phyloP scores from a whole-genome alignment of 2,888 invertebrate species.

The Ichneumoninae sp. region DNA sequence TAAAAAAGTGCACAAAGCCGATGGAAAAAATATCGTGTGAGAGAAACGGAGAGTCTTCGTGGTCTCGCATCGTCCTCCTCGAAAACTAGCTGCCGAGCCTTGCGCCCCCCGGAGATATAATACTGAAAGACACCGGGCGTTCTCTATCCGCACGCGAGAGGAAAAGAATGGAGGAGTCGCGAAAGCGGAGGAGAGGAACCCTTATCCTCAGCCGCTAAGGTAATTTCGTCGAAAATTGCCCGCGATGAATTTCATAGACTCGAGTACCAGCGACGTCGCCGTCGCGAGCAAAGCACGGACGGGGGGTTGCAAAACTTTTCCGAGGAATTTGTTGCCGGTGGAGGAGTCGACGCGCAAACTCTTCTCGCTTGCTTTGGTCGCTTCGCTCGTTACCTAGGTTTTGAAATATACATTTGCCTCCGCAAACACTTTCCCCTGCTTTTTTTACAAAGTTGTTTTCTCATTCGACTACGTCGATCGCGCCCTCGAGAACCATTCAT shows the following conservation, averaged over 20 bases:
- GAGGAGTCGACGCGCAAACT: constrained; percentile 13
- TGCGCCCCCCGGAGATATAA: neutral
- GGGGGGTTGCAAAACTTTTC: constrained; percentile 9
- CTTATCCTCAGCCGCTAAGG: constrained; percentile 46
- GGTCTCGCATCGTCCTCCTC: constrained; percentile 6
- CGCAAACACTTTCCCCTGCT: neutral
- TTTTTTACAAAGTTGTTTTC: neutral
- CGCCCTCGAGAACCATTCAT: too few relatives aligned
- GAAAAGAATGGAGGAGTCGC: constrained; percentile 42
- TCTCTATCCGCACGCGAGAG: neutral
- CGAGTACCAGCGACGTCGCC: constrained; percentile 17
- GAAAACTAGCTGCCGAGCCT: constrained; percentile 16
- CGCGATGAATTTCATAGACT: constrained; percentile 59
- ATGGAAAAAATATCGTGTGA: neutral
- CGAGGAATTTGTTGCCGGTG: constrained; percentile 18
- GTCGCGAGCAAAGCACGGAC: constrained; percentile 15
- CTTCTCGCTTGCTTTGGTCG: constrained; percentile 9
- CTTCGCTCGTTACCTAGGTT: constrained; percentile 12
- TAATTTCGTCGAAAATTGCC: constrained; percentile 54
- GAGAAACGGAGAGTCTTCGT: neutral
- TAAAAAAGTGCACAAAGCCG: constrained; percentile 25
- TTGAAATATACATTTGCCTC: constrained; percentile 2
- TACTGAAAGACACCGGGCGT: neutral
- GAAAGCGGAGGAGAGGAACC: constrained; percentile 32
- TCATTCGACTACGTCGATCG: neutral